These are phyloP conservation scores for Paedocypris micromegethes DNA, from an alignment of 2,797 vertebrate genomes.

Conservation along the genomic window DNA sequence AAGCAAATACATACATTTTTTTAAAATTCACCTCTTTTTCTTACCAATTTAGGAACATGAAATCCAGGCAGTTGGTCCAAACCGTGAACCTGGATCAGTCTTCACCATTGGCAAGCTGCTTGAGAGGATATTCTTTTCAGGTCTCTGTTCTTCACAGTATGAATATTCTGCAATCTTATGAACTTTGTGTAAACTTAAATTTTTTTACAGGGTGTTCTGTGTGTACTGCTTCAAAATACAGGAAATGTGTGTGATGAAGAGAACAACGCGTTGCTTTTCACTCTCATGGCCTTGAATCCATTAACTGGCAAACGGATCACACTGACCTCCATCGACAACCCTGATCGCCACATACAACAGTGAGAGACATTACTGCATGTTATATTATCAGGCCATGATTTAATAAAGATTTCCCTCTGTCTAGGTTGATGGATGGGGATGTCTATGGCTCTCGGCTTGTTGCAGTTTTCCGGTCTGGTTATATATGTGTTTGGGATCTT, in stretches of 20 bases:
- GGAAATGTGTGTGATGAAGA: slow-evolving; percentile 15
- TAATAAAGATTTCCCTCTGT: slow-evolving; percentile 1
- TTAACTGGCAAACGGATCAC: slow-evolving; percentile 30
- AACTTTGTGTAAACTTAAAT: not conserved
- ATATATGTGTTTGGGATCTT: slow-evolving; percentile 36
- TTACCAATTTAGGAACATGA: slow-evolving; percentile 40
- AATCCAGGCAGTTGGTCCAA: slow-evolving; percentile 35
- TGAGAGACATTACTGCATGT: slow-evolving; percentile 6
- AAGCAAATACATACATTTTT: not conserved
- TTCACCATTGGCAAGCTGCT: slow-evolving; percentile 29
- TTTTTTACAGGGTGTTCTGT: slow-evolving; percentile 39
- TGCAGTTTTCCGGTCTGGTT: slow-evolving; percentile 39
- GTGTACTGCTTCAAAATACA: slow-evolving; percentile 39
- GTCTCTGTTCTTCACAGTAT: not conserved
- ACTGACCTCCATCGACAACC: slow-evolving; percentile 7
- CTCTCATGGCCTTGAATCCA: slow-evolving; percentile 42
- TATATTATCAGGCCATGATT: not conserved
- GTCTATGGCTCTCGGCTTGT: slow-evolving; percentile 31
- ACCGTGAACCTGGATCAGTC: slow-evolving; percentile 20
- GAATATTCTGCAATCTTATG: too few species aligned
- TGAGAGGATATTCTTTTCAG: slow-evolving; percentile 43
- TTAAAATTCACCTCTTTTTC: not conserved
- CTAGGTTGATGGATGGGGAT: slow-evolving; percentile 42
- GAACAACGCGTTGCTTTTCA: slow-evolving; percentile 18
- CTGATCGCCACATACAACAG: slow-evolving; percentile 15